Conservation (phyloP, 1,140 invertebrate genomes). For the Lethrus apterus region DNA sequence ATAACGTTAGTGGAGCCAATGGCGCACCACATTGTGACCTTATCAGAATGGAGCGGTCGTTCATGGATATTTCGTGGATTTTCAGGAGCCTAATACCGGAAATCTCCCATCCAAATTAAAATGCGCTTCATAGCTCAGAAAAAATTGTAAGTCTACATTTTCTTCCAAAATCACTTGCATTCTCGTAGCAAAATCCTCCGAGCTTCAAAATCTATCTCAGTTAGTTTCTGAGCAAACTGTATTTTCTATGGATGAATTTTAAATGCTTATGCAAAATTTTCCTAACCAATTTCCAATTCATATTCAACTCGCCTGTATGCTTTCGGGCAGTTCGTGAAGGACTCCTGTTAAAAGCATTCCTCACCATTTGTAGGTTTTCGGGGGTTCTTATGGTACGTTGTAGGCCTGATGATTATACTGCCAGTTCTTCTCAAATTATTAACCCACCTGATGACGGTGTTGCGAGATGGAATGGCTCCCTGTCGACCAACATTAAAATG, state of each 20-base stretch:
- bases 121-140: constrained; percentile 3
- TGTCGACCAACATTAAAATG: constrained; percentile 14
- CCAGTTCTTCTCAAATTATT: constrained; percentile 19
- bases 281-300: constrained; percentile 6
- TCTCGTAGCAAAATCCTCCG: constrained; percentile 8
- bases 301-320: constrained; percentile 16
- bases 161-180: constrained; percentile 7
- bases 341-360: constrained; percentile 14
- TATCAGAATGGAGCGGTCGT: neutral
- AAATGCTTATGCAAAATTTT: constrained; percentile 13
- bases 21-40: constrained; percentile 15
- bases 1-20: constrained; percentile 5
- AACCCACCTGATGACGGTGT: constrained; percentile 18
- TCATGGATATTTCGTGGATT: neutral
- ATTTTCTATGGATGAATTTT: constrained; percentile 14
- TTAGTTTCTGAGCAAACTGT: constrained; percentile 11
- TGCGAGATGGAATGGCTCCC: constrained; percentile 1
- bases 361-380: constrained; percentile 21
- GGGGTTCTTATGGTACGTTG: constrained; percentile 16
- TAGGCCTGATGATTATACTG: constrained; percentile 18
- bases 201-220: constrained; percentile 1
- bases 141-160: neutral
- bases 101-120: neutral
- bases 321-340: constrained; percentile 17
- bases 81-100: too few species aligned